Conservation (phyloP, 2,797 vertebrate genomes). For the Pitangus sulphuratus region DNA sequence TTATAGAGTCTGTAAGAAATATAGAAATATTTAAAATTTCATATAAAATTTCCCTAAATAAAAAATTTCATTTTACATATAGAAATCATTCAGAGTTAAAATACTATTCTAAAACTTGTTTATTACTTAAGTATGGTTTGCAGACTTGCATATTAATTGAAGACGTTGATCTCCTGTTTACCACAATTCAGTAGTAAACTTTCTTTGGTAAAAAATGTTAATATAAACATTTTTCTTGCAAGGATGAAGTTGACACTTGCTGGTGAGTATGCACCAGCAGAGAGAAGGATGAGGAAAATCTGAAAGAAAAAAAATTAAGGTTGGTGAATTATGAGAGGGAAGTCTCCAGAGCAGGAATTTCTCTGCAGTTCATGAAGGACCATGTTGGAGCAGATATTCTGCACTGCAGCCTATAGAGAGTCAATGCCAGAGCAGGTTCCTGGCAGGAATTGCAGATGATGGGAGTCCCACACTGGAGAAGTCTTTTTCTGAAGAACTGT, state of each 20-base stretch:
- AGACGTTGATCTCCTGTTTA: neutral
- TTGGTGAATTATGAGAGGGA: neutral
- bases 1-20: neutral
- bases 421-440: neutral
- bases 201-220: neutral
- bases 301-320: neutral
- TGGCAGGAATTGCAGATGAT: neutral
- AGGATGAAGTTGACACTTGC: neutral
- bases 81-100: neutral
- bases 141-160: no score
- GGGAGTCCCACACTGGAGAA: neutral
- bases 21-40: neutral
- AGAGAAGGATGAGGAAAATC: neutral
- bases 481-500: neutral
- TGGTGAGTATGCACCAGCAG: fast-evolving
- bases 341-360: neutral
- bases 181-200: neutral
- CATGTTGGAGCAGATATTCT: neutral
- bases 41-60: neutral
- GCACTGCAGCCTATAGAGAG: neutral
- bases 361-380: neutral
- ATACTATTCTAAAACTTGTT: neutral
- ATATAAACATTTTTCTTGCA: neutral
- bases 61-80: neutral
- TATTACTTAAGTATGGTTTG: no score